phyloP scores from a whole-genome alignment of 1,140 invertebrate species.

The Platyscapa corneri region DNA sequence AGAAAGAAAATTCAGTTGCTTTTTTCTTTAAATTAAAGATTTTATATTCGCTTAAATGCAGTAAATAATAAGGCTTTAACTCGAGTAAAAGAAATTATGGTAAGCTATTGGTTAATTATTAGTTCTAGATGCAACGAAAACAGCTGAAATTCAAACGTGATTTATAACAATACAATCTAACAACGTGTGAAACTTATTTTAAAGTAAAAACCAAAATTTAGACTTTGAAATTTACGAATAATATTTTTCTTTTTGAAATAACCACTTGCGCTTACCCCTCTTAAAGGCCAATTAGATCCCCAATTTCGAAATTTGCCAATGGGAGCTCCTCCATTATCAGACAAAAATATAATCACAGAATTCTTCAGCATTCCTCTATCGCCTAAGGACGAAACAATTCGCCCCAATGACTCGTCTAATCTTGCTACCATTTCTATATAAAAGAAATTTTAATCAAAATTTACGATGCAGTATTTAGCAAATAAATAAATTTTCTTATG shows the following conservation, averaged over 20 bases:
- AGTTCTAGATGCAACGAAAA: too few species aligned
- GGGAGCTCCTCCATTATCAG: conserved; percentile 79
- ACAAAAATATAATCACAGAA: conserved; percentile 78
- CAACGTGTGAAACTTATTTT: background rate
- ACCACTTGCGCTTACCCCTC: conserved; percentile 74
- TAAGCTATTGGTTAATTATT: too few species aligned
- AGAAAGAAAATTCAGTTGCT: too few species aligned
- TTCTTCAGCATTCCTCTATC: conserved; percentile 78
- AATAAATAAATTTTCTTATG: background rate
- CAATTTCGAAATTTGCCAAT: conserved; percentile 74
- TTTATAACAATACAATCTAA: too few species aligned
- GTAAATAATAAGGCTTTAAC: too few species aligned
- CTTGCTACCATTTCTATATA: conserved; percentile 80
- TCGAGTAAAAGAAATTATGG: too few species aligned
- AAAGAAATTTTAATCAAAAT: background rate
- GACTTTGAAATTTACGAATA: background rate
- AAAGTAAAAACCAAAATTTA: background rate
- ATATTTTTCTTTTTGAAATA: background rate
- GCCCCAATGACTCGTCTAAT: conserved; percentile 82
- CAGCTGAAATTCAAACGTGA: background rate
- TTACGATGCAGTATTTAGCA: background rate
- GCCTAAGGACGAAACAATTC: conserved; percentile 77
- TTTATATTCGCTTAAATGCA: too few species aligned
- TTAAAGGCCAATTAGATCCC: conserved; percentile 82
- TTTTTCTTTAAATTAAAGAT: too few species aligned